Evolutionary conservation across 1,140 invertebrate genomes (phyloP), one percentile per base, ranked within the genome.

Genomic region (Drosophila littoralis): DNA sequence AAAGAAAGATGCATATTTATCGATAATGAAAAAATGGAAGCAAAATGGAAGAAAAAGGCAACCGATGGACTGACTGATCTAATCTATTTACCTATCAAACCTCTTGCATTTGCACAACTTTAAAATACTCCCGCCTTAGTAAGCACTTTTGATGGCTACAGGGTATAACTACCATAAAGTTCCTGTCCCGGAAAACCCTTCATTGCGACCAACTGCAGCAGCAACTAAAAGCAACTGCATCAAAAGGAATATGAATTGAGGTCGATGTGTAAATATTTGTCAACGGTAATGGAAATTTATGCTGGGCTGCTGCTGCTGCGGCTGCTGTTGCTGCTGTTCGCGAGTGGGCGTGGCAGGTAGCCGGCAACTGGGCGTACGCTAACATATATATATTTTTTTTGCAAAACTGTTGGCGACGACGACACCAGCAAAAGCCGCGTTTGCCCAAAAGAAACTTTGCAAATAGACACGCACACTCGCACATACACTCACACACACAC

Each of bases 241-340:
- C 84, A 89, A 89, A 89, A 89, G 81, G 84, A 89, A 89, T 89
- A 89, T 89, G 84, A 89, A 89, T 89, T 89, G 84, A 89, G 85
- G 84, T 89, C 84, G 84, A 89, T 89, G 84, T 89, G 84, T 89
- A 89, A 89, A 89, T 89, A 89, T 89, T 89, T 89, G 84, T 89
- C 84, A 89, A 89, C 84, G 84, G 84, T 89, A 89, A 89, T 89
- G 84, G 84, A 89, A 89, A 89, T 89, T 89, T 89, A 89, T 89
- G 84, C 84, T 84, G 73, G 33, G 40, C 38, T 66, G 61, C 72
- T 58, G 72, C 58, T 28, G 46, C 64, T 51, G 46, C 43, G 46
- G 66, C 52, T 22, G 50, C 36, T 7, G 46, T 17, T 28, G 12
- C 58, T 63, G 61, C 64, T 10, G 36, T 55, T 68, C 43, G 59